These are phyloP conservation scores for Isichthys henryi DNA, from an alignment of 2,113 vertebrate species.

Conservation along the genomic window DNA sequence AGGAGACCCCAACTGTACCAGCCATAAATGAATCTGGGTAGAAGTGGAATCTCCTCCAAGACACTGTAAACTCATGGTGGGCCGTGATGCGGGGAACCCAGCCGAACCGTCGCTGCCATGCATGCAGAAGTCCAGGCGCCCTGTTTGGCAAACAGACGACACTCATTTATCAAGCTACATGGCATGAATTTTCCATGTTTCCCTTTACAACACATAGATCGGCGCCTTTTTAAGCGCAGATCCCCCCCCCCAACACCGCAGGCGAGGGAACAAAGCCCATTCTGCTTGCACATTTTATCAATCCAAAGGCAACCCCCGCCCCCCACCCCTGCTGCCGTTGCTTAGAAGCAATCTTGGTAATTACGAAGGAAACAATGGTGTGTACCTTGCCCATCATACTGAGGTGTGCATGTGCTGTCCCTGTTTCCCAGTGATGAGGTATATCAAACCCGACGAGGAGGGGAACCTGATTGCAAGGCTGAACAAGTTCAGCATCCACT, in stretches of 20 bases:
- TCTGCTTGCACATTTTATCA: background rate
- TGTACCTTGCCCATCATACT: background rate
- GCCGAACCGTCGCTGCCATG: background rate
- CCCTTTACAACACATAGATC: background rate
- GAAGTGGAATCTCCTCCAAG: background rate
- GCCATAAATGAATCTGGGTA: background rate
- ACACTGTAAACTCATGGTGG: background rate
- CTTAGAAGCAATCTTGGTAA: background rate
- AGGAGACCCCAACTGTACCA: background rate
- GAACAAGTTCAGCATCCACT: constrained; percentile 86
- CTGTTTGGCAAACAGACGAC: background rate
- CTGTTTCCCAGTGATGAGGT: constrained; percentile 79
- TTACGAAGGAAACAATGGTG: background rate
- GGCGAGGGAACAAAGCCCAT: background rate
- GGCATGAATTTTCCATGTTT: background rate
- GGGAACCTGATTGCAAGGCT: constrained; percentile 83
- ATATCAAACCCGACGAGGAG: constrained; percentile 84
- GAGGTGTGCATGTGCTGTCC: background rate
- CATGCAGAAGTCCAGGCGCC: background rate
- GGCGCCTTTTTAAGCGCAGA: background rate
- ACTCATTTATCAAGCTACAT: background rate
- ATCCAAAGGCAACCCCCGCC: background rate
- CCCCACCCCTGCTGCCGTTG: background rate
- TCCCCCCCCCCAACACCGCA: background rate
- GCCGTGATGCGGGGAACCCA: background rate